Percentiles rank a stretch among this genome's conserved stretches.
Evolutionary conservation across 2,797 vertebrate genomes (phyloP).

Genomic region (Myotis planiceps): DNA sequence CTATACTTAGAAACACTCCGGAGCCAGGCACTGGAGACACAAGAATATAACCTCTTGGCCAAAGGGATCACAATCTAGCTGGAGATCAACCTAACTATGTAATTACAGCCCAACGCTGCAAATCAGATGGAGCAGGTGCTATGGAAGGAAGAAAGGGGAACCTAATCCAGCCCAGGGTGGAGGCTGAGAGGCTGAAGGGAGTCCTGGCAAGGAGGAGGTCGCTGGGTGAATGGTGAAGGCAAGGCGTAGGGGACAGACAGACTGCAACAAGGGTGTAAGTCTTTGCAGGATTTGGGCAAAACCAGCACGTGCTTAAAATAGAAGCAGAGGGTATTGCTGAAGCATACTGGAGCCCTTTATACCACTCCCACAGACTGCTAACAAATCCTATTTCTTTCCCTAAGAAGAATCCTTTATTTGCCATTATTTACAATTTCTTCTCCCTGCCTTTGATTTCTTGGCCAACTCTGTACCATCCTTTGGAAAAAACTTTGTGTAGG

Average conservation of each 20-base stretch:
- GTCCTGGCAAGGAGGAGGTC: not conserved
- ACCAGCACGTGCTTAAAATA: not conserved
- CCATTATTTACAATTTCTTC: not conserved
- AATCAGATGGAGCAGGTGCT: not conserved
- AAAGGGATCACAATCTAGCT: not conserved
- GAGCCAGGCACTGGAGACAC: not conserved
- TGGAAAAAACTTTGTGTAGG: not conserved
- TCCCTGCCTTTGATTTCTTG: not conserved
- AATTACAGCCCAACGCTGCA: not conserved
- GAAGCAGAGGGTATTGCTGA: not conserved
- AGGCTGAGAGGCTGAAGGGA: not conserved
- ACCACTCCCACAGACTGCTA: not conserved
- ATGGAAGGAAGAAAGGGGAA: not conserved
- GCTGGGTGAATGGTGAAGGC: not conserved
- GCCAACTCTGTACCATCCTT: not conserved
- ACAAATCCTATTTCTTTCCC: not conserved
- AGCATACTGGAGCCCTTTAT: not conserved
- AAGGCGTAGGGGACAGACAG: not conserved
- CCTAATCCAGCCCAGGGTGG: not conserved
- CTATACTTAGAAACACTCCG: not conserved
- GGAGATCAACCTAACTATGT: not conserved
- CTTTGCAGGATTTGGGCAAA: not conserved
- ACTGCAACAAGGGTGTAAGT: not conserved
- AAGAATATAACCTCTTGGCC: not conserved
- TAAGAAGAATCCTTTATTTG: conserved; percentile 12